phyloP scores from a whole-genome alignment of 1,140 invertebrate species.

The Zophobas atratus region DNA sequence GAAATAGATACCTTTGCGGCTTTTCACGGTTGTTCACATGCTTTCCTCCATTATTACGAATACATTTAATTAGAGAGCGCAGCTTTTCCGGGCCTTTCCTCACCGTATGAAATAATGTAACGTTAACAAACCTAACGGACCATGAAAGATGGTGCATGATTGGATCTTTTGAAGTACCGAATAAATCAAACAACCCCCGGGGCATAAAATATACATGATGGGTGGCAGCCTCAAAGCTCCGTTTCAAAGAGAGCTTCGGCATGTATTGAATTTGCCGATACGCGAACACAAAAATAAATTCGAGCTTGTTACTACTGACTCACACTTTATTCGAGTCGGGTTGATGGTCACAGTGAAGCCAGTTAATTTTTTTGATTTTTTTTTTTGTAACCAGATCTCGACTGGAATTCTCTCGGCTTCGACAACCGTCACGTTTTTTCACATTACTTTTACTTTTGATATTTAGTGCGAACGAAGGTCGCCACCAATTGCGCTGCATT shows the following conservation, averaged over 20 bases:
- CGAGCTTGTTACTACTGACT: too few relatives aligned
- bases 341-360: too few relatives aligned
- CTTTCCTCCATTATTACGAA: conserved; percentile 12
- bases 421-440: not conserved
- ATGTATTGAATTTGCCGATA: conserved; percentile 29
- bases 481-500: not conserved
- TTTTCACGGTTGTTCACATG: conserved; percentile 11
- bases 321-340: too few relatives aligned
- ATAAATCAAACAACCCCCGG: conserved; percentile 59
- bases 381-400: too few relatives aligned
- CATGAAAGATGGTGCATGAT: conserved; percentile 59
- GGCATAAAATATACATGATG: conserved; percentile 54
- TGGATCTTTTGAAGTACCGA: conserved; percentile 58
- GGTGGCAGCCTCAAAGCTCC: conserved; percentile 29
- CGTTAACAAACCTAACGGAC: conserved; percentile 57
- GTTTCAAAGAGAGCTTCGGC: conserved; percentile 25
- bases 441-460: not conserved
- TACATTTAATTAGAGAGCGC: conserved; percentile 10
- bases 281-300: not conserved
- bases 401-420: too few relatives aligned
- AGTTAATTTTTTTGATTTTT: too few relatives aligned
- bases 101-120: conserved; percentile 28
- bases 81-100: not conserved
- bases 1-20: conserved; percentile 2
- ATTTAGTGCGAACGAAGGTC: conserved; percentile 23